Percentiles rank a stretch among this genome's conserved stretches.
These are phyloP conservation scores for Nysson spinosus DNA, from an alignment of 2,888 invertebrate species.

Conservation along the genomic window DNA sequence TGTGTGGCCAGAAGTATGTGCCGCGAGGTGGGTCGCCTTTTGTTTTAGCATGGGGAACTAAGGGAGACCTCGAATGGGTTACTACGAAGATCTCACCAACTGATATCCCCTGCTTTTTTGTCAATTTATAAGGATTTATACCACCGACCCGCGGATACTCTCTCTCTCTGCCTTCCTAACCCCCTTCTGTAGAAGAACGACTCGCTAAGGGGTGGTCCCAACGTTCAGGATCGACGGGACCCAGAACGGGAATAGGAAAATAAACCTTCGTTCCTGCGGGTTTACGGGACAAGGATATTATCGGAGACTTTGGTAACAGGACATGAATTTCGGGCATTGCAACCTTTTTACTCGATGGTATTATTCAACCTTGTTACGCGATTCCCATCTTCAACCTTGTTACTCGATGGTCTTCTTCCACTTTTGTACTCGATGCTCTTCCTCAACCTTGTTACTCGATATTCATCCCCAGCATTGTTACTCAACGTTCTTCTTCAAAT, in stretches of 20 bases:
- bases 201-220: slow-evolving; percentile 54
- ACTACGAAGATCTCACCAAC: slow-evolving; percentile 69
- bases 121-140: slow-evolving; percentile 77
- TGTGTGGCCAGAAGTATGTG: slow-evolving; percentile 37
- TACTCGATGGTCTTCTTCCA: no score
- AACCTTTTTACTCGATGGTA: no score
- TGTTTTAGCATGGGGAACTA: slow-evolving; percentile 64
- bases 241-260: slow-evolving; percentile 44
- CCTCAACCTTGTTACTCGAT: no score
- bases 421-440: no score
- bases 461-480: no score
- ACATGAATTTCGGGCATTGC: no score
- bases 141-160: slow-evolving; percentile 61
- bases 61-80: slow-evolving; percentile 60
- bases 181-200: slow-evolving; percentile 23
- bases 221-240: slow-evolving; percentile 35
- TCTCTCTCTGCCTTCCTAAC: slow-evolving; percentile 22
- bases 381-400: no score
- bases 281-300: not conserved
- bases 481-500: no score
- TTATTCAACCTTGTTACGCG: no score
- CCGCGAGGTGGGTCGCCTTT: slow-evolving; percentile 63
- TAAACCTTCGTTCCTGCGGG: slow-evolving; percentile 34
- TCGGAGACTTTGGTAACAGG: no score
- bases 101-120: slow-evolving; percentile 73